A percentile compares a stretch with the other conserved stretches of the same genome.
phyloP scores from a whole-genome alignment of 2,888 invertebrate species.

The Prionchulus punctatus region DNA sequence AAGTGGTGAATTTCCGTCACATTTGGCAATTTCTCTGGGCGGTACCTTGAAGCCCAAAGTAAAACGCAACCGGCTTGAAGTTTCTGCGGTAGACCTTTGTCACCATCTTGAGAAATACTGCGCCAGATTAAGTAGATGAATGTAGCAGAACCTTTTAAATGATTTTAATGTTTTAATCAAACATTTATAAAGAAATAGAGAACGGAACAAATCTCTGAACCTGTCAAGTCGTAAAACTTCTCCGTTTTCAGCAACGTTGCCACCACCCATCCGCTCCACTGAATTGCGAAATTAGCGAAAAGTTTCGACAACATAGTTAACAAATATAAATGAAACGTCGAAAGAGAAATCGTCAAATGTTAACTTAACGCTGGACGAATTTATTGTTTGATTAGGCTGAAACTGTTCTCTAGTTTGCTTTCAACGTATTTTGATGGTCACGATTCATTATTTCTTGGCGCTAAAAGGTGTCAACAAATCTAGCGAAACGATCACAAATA shows the following conservation, averaged over 20 bases:
- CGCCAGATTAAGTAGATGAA: background rate
- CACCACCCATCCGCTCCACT: constrained; percentile 31
- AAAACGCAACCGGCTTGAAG: background rate
- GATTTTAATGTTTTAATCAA: no score
- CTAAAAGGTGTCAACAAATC: no score
- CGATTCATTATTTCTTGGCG: no score
- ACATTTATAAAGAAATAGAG: background rate
- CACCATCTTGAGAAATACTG: background rate
- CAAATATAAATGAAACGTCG: no score
- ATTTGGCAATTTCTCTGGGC: background rate
- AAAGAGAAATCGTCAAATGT: no score
- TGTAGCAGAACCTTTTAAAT: background rate
- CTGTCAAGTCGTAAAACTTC: constrained; percentile 36
- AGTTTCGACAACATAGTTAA: background rate
- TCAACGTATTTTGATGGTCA: no score
- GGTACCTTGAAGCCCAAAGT: background rate
- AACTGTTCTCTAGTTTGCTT: no score
- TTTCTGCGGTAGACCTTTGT: background rate
- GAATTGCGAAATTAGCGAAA: constrained; percentile 22
- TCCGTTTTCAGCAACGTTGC: constrained; percentile 33
- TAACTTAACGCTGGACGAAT: no score
- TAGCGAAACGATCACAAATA: no score
- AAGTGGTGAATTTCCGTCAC: no score
- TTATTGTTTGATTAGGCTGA: no score
- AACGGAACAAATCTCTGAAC: constrained; percentile 17